Base-by-base conservation (phyloP, 2,113 vertebrate species). In the Halichoeres trimaculatus region DNA sequence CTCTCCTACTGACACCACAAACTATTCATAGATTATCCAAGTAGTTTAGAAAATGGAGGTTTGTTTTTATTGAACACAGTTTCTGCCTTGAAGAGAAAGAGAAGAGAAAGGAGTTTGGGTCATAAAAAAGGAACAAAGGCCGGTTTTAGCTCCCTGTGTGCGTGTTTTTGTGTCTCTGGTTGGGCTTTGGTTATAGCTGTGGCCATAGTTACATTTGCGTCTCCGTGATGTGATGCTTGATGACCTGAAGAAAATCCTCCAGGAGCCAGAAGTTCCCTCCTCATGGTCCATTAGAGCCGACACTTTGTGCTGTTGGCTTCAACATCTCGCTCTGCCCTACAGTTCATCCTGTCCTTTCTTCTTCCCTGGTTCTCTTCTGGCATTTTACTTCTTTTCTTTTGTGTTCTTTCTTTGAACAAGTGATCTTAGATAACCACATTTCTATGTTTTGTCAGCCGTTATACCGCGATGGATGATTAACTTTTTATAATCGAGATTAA, bases 231-330 rank as follows among this genome's bases (percentile, higher is more conserved):
- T 75, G 66, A 87, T 91, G 85, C 84, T 87, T 84, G 75, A 83
- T 90, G 85, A 89, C 85, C 85, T 81, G 83, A 74, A 86, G 69
- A 88, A 80, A 86, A 84, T 80, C 75, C 72, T 60, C 71, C 45
- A 75, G 80, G 62, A 74, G 72, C 55, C 74, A 83, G 59, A 78
- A 87, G 78, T 79, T 73, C 41, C 51, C 78, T 63, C 77, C 26
- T 76, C 70, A 70, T 48, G 66, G 74, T 86, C 77, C 74, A 79
- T 91, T 89, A 86, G 73, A 87, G 68, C 14, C 19, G 8, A 79
- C 62, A 72, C 70, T 74, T 23, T 74, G 30, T 45, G 45, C 58
- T 84, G 67, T 70, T 78, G 67, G 67, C 68, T 79, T 67, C 52
- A 64, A 23, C 73, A 67, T 74, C 74, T 75, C 61, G 43, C 26